A percentile compares a stretch with the other conserved stretches of the same genome.
Conservation (phyloP, 2,888 invertebrate genomes). For the Cryptocephalus primarius region DNA sequence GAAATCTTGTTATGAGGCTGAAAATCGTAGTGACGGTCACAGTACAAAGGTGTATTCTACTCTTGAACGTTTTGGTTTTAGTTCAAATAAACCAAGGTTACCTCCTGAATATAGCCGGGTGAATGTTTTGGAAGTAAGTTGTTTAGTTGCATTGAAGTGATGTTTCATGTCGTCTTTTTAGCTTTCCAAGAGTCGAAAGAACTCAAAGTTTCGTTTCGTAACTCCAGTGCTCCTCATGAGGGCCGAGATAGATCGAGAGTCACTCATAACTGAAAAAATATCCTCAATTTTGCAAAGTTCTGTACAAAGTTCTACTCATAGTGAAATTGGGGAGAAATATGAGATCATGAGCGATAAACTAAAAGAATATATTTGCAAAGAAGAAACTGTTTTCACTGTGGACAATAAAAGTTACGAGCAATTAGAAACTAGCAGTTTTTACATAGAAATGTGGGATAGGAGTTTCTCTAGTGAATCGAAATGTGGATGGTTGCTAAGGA, state of each 20-base stretch:
- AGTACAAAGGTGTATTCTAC: not conserved
- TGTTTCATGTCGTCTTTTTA: constrained; percentile 11
- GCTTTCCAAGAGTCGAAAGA: constrained; percentile 19
- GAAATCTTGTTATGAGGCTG: constrained; percentile 39
- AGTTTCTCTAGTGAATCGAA: constrained; percentile 35
- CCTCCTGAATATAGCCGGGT: constrained; percentile 3
- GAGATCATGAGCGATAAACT: not conserved
- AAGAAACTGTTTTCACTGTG: not conserved
- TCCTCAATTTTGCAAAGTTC: constrained; percentile 19
- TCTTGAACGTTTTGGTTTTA: constrained; percentile 52
- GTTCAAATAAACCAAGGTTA: constrained; percentile 17
- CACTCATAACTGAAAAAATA: constrained; percentile 28
- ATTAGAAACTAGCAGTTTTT: not conserved
- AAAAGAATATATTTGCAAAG: not conserved
- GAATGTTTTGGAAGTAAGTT: constrained; percentile 6
- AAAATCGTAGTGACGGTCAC: constrained; percentile 3
- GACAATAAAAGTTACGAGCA: not conserved
- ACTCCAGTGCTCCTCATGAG: constrained; percentile 30
- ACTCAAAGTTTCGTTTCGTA: constrained; percentile 27
- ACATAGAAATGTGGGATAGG: not conserved
- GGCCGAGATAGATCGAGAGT: constrained; percentile 27
- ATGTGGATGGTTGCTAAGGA: constrained; percentile 44
- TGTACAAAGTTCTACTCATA: not conserved
- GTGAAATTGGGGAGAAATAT: not conserved
- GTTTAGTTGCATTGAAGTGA: not conserved